Evolutionary conservation across 35 echinoderm and acorn worm genomes (phyloP).

Genomic region (Apostichopus californicus): DNA sequence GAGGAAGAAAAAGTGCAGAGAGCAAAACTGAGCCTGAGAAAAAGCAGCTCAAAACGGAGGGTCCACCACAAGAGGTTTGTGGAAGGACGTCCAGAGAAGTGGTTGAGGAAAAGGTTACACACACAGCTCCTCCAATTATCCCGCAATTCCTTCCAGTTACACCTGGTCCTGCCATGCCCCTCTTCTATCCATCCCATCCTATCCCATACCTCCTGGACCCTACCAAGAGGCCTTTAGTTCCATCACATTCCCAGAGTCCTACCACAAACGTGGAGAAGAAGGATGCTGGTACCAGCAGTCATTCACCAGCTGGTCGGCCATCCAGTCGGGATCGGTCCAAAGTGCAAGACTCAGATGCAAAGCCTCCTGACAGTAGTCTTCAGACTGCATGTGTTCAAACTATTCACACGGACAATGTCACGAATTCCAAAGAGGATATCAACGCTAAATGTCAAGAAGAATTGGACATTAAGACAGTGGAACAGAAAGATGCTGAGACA

Average conservation of each 20-base stretch:
- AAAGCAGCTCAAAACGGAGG: slow-evolving; percentile 36
- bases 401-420: neutral
- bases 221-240: slow-evolving; percentile 38
- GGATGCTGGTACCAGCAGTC: slow-evolving; percentile 50
- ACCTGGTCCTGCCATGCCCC: slow-evolving; percentile 42
- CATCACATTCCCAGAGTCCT: slow-evolving; percentile 42
- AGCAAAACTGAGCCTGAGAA: slow-evolving; percentile 19
- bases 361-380: neutral
- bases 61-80: slow-evolving; percentile 26
- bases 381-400: slow-evolving; percentile 55
- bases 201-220: slow-evolving; percentile 48
- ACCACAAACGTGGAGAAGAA: slow-evolving; percentile 58
- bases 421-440: slow-evolving; percentile 29
- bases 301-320: slow-evolving; percentile 38
- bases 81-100: slow-evolving; percentile 30
- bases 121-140: slow-evolving; percentile 12
- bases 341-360: neutral
- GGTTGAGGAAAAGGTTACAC: slow-evolving; percentile 2
- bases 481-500: neutral
- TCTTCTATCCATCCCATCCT: slow-evolving; percentile 38
- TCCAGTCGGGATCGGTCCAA: slow-evolving; percentile 7
- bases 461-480: neutral
- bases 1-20: slow-evolving; percentile 40
- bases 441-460: neutral
- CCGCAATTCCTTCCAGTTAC: slow-evolving; percentile 9